Base-by-base conservation (phyloP, 2,797 vertebrate genomes). In the Myotis daubentonii region DNA sequence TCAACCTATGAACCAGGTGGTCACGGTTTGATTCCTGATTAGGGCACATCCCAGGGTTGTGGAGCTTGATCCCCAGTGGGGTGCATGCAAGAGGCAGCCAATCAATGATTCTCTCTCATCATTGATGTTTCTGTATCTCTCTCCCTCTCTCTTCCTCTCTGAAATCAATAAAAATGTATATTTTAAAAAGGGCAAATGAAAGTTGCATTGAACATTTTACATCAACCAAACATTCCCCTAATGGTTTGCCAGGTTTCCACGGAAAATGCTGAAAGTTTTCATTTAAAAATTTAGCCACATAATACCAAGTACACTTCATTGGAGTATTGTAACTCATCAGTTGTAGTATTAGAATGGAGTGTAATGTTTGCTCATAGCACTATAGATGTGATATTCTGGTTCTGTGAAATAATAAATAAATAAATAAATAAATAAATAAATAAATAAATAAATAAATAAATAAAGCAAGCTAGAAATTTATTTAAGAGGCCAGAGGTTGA, bases 191-290 rank as follows among this genome's bases (percentile, higher is more conserved):
- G 60, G 60, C 60, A 30, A 8, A 23, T 2, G 17, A 84, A 78
- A 78, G 47, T 33, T n/a, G 44, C 20, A 68, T 0, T 72, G 57
- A 81, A 84, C 49, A 65, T n/a, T 76, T 79, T 79, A 2, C 66
- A 91, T 62, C 47, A 75, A 84, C 41, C 33, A 44, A 74, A 93
- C 20, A 91, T 38, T 94, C 19, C 28, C 79, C 41, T 47, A 66
- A 70, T 28, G 72, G 74, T 87, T 68, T 82, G 41, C 62, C 25
- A 82, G 49, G 28, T 89, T 94, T 86, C 87, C 55, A 95, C 91
- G 33, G 87, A 93, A 96, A 93, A 15, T 25, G 17, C 20, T 68
- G 28, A 9, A 83, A 60, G 70, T 84, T 91, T 41, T 72, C 89
- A 75, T 62, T 81, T 78, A 95, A 92, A 76, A 47, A 49, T 90